Percentiles rank a stretch among this genome's conserved stretches.
Evolutionary conservation across 2,888 invertebrate genomes (phyloP).

Genomic region (Xestia xanthographa): DNA sequence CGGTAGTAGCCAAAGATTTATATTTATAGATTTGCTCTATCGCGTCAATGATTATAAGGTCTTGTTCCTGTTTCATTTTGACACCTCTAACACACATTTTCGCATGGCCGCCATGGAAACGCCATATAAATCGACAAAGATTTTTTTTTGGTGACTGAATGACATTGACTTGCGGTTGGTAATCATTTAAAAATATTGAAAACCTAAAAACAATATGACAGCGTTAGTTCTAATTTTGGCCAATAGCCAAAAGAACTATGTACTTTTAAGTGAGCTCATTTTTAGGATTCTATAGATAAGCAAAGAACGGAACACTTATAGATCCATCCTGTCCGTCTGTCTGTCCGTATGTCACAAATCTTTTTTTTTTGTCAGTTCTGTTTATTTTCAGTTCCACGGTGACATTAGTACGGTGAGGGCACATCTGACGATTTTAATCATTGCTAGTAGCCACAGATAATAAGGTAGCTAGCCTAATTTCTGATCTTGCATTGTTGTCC

Average conservation of each 20-base stretch:
- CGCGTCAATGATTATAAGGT: neutral
- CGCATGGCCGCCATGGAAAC: neutral
- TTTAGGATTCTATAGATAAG: neutral
- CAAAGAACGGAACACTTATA: neutral
- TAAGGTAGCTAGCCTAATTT: slow-evolving; percentile 25
- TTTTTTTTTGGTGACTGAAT: no score
- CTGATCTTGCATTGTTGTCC: slow-evolving; percentile 38
- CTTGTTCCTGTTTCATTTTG: neutral
- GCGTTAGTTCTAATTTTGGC: no score
- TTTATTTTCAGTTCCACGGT: neutral
- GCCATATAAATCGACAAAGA: neutral
- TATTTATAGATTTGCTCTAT: neutral
- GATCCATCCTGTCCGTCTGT: neutral
- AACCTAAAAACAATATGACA: no score
- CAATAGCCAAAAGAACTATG: no score
- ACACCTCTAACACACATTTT: neutral
- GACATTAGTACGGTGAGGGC: neutral
- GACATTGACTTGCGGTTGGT: neutral
- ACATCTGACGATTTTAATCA: neutral
- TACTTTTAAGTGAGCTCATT: neutral
- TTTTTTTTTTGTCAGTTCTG: neutral
- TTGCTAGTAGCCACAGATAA: neutral
- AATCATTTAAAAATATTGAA: no score
- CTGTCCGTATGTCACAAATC: neutral
- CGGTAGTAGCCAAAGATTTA: slow-evolving; percentile 1